Percentiles rank a stretch among this genome's conserved stretches.
These are phyloP conservation scores for Drosophila aff. DNA, from an alignment of 1,140 invertebrate genomes.

Conservation along the genomic window DNA sequence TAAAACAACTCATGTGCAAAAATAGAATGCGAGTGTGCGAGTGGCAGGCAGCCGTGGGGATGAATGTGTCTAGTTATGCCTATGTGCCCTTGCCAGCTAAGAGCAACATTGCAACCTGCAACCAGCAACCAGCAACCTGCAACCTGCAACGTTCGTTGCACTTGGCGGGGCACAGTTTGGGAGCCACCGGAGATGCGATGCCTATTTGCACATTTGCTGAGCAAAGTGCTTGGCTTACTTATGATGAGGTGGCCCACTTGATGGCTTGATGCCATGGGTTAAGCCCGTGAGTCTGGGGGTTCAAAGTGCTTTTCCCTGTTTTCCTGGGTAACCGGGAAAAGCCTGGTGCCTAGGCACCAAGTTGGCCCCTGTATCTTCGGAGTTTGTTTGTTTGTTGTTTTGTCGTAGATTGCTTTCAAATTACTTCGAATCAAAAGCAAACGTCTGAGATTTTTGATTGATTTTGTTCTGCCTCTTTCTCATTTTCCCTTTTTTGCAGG, in stretches of 20 bases:
- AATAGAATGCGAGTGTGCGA: slow-evolving; percentile 60
- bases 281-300: slow-evolving; percentile 7
- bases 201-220: slow-evolving; percentile 71
- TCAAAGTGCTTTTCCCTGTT: slow-evolving; percentile 56
- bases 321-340: background rate
- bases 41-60: slow-evolving; percentile 23
- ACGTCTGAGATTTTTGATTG: slow-evolving; percentile 66
- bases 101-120: slow-evolving; percentile 3
- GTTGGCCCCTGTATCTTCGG: slow-evolving; percentile 60
- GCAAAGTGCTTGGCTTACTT: slow-evolving; percentile 81
- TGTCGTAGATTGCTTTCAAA: slow-evolving; percentile 78
- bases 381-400: slow-evolving; percentile 66
- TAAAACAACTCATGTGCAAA: slow-evolving; percentile 82
- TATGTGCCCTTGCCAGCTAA: slow-evolving; percentile 64
- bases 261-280: slow-evolving; percentile 50
- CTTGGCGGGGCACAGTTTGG: slow-evolving; percentile 77
- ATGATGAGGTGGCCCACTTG: slow-evolving; percentile 73
- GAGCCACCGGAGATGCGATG: slow-evolving; percentile 44
- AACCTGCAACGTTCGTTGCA: slow-evolving; percentile 78
- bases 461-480: slow-evolving; percentile 60
- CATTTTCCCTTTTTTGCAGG: background rate
- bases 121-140: background rate
- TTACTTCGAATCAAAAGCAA: slow-evolving; percentile 73
- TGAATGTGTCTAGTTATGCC: slow-evolving; percentile 63
- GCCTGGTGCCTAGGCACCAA: slow-evolving; percentile 45